phyloP scores from a whole-genome alignment of 64 coral and sea anemone genomes.

The Dendronephthya gigantea region DNA sequence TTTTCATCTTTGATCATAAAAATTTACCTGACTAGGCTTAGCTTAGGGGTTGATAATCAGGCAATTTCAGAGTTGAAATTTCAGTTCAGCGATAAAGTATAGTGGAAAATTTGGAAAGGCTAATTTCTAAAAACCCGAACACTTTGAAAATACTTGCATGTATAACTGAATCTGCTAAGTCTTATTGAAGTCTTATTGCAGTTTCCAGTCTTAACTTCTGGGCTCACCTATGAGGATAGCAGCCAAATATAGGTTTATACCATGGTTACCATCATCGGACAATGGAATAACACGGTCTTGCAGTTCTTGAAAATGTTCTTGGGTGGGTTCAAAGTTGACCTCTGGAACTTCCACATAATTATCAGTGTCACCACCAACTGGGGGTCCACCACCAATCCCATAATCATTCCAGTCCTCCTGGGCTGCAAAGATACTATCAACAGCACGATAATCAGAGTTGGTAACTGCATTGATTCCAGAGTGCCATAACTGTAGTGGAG shows the following conservation, averaged over 20 bases:
- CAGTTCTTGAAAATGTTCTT: neutral
- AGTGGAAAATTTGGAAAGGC: no score
- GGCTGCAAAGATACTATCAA: neutral
- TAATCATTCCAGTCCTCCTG: neutral
- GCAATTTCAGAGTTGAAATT: no score
- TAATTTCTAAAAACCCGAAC: no score
- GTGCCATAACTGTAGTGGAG: neutral
- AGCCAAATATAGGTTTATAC: neutral
- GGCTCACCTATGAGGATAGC: neutral
- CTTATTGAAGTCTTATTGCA: no score
- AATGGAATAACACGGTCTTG: neutral
- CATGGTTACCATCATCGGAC: neutral
- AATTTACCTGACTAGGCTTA: no score
- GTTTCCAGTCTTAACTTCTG: no score
- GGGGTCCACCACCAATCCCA: neutral
- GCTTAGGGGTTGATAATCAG: no score
- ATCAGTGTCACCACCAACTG: neutral
- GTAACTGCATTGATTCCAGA: slow-evolving; percentile 12
- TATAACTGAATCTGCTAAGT: no score
- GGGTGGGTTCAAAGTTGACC: neutral
- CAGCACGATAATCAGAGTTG: slow-evolving; percentile 3
- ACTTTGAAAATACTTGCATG: no score
- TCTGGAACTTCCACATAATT: neutral
- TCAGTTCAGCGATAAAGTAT: no score
- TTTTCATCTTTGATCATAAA: no score